Base-by-base conservation (phyloP, 2,797 vertebrate species). In the Channallabes apus region DNA sequence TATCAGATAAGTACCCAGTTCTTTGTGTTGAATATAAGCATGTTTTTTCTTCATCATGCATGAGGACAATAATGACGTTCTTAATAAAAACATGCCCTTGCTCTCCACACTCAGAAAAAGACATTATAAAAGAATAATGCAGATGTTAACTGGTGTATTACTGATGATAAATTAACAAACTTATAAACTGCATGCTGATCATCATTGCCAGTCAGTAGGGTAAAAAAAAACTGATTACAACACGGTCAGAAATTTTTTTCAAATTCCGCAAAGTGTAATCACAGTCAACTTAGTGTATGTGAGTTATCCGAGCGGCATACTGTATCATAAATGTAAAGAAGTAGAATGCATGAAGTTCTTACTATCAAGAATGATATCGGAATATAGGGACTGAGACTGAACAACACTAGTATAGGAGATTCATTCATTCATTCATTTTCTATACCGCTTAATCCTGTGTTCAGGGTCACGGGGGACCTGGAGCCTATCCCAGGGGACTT, bases 201-300 rank as follows among this genome's bases (percentile, higher is more conserved):
- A 38, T 20, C 68, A 59, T 24, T 79, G 75, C 18, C 46, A 64
- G 35, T 15, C 76, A 61, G 29, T 6, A 73, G 58, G n/a, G n/a
- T 29, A 77, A 62, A n/a, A 72, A 72, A 32, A 71, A n/a, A 32
- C 35, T 61, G 35, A 84, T 69, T 80, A 62, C 22, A 68, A 76
- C 27, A 9, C 61, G 62, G n/a, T 24, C 24, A 71, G 58, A 80
- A 75, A n/a, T n/a, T n/a, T 85, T 80, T 78, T 54, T 51, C 51
- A 80, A 29, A 67, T 51, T 6, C 18, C 20, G 32, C 18, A 75
- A 61, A 41, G 64, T 27, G 6, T 61, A 71, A 79, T 79, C 54
- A 84, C 32, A 69, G n/a, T 17, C 29, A 41, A 29, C 12, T 15
- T 67, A 32, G n/a, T 46, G 9, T 46, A 4, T 24, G 41, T 54